These are phyloP conservation scores for Tenodera sinensis DNA, from an alignment of 2,888 invertebrate genomes.

Conservation along the genomic window DNA sequence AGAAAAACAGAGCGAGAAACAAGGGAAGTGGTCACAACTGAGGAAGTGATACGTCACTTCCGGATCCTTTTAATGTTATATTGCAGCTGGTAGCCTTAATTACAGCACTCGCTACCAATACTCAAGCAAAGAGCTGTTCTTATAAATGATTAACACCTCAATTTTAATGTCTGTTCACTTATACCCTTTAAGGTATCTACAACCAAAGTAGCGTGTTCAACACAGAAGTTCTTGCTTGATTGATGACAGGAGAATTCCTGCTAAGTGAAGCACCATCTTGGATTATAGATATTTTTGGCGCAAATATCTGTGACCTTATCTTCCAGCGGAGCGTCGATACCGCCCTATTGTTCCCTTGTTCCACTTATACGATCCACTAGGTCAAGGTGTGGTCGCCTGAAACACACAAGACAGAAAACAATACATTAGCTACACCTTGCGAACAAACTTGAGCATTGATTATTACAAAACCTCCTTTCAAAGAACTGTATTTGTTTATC, in stretches of 20 bases:
- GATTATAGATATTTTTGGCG: not conserved
- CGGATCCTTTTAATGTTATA: not conserved
- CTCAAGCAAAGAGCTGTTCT: not conserved
- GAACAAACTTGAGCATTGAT: not conserved
- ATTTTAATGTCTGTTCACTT: not conserved
- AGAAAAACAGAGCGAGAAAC: not conserved
- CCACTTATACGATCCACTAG: not conserved
- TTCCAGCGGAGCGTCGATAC: not conserved
- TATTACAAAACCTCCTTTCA: too few relatives aligned
- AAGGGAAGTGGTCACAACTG: conserved; percentile 4
- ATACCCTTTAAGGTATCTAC: not conserved
- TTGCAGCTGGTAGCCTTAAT: not conserved
- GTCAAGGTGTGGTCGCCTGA: not conserved
- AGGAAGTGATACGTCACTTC: conserved; percentile 4
- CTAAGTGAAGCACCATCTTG: not conserved
- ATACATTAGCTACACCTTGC: not conserved
- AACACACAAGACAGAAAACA: not conserved
- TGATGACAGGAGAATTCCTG: not conserved
- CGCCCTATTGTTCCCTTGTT: not conserved
- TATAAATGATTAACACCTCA: not conserved
- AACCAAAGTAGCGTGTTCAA: not conserved
- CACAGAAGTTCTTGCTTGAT: not conserved
- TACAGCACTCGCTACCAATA: too few relatives aligned
- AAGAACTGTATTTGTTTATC: too few relatives aligned
- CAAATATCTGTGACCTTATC: not conserved